phyloP scores from a whole-genome alignment of 1,140 invertebrate genomes.

The Anastatus disparis region DNA sequence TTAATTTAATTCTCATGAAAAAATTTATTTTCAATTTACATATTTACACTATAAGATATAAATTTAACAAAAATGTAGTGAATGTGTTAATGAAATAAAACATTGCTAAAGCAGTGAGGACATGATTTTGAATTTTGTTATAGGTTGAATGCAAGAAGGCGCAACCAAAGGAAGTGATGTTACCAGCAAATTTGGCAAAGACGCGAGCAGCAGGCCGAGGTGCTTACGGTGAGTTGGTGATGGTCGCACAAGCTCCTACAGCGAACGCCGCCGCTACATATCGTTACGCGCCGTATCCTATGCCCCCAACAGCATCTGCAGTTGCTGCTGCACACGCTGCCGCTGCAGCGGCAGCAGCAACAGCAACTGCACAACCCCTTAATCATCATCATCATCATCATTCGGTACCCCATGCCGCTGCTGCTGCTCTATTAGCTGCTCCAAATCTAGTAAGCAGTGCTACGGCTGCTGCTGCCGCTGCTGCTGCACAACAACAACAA shows the following conservation, averaged over 20 bases:
- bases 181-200: constrained; percentile 92
- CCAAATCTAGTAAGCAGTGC: too few relatives aligned
- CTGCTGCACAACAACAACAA: constrained; percentile 63
- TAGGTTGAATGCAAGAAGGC: constrained; percentile 99
- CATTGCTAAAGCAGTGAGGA: too few relatives aligned
- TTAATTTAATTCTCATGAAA: too few relatives aligned
- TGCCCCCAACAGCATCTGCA: constrained; percentile 57
- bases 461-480: constrained; percentile 51
- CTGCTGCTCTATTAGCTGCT: constrained; percentile 56
- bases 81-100: too few relatives aligned
- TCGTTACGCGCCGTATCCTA: constrained; percentile 72
- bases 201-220: constrained; percentile 90
- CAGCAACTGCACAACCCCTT: constrained; percentile 65
- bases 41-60: too few relatives aligned
- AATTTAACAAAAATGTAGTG: too few relatives aligned
- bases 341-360: constrained; percentile 61
- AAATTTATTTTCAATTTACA: too few relatives aligned
- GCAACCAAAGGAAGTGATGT: constrained; percentile 99
- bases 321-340: constrained; percentile 62
- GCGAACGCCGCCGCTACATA: constrained; percentile 70
- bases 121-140: constrained; percentile 57
- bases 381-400: constrained; percentile 65
- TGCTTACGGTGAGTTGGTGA: constrained; percentile 95
- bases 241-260: constrained; percentile 73
- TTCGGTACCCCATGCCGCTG: constrained; percentile 52